Base-by-base conservation (phyloP, 64 coral and sea anemone species). In the Dendronephthya gigantea region DNA sequence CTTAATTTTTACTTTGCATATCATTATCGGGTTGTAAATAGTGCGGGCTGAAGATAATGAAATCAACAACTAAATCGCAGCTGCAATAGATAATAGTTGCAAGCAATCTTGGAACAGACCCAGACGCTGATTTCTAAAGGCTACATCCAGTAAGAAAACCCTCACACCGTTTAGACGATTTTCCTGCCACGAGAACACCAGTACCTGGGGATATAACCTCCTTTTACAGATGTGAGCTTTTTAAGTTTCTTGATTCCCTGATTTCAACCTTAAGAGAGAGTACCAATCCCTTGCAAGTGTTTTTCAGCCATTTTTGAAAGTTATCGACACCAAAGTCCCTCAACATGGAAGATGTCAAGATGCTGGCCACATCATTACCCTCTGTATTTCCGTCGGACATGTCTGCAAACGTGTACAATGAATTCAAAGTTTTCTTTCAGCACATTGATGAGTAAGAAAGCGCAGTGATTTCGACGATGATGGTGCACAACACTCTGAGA, bases 341-440 rank as follows among this genome's bases (percentile, higher is more conserved):
- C n/a, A n/a, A n/a, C n/a, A n/a, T n/a, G 66, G 66, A 70, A 70
- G 66, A 70, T 70, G 66, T n/a, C 8, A 70, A n/a, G 27, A n/a
- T 31, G 9, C 27, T 70, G 30, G 66, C 27, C 19, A n/a, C 66
- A 9, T 9, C 66, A 70, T 70, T 70, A 31, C 30, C 66, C 27
- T 70, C 66, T 9, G 66, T 70, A 70, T 70, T 70, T 70, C 27
- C 66, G 66, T n/a, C 12, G 27, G 66, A 15, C 66, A 70, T n/a
- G 7, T 70, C 27, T 31, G 66, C 66, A 22, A 70, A 10, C 27
- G 12, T 70, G 66, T n/a, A 70, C 66, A 70, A 70, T n/a, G 66
- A 15, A 70, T 70, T 70, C 66, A 9, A 70, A 22, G 23, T 70
- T n/a, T 70, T 70, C 66, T 70, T 70, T 70, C 8, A 70, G 27